A percentile compares a stretch with the other conserved stretches of the same genome.
Conservation (phyloP, 2,797 vertebrate genomes). For the Coccyzus lansbergi region DNA sequence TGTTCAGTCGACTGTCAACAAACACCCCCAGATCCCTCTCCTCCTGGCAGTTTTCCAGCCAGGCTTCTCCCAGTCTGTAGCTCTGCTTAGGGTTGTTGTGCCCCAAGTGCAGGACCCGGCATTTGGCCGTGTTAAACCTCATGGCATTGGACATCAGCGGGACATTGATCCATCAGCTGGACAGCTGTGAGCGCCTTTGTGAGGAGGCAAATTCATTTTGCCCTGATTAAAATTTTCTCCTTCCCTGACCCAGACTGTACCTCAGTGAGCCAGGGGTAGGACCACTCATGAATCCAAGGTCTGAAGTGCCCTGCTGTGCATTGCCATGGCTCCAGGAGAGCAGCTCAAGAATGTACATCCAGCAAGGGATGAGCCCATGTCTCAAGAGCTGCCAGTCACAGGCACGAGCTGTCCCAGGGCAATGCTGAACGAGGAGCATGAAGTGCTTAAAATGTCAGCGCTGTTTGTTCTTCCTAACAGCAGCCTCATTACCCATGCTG, state of each 20-base stretch:
- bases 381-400: background rate
- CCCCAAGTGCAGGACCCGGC: too few species aligned
- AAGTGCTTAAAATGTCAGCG: background rate
- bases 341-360: rapidly evolving
- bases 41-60: too few species aligned
- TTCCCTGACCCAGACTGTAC: background rate
- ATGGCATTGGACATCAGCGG: too few species aligned
- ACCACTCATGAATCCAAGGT: background rate
- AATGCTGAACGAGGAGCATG: background rate
- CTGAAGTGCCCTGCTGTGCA: background rate
- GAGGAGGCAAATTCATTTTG: background rate
- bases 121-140: too few species aligned
- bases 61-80: too few species aligned
- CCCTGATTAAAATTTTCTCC: background rate
- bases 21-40: too few species aligned
- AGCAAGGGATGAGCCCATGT: background rate
- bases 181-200: background rate
- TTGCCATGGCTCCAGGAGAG: background rate
- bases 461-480: background rate
- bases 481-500: background rate
- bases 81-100: too few species aligned
- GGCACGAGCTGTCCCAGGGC: background rate
- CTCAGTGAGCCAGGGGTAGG: background rate
- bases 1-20: too few species aligned
- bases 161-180: background rate